Evolutionary conservation across 2,113 vertebrate species (phyloP), one percentile per base, ranked within the genome.

Genomic region (Sisor rabdophorus): DNA sequence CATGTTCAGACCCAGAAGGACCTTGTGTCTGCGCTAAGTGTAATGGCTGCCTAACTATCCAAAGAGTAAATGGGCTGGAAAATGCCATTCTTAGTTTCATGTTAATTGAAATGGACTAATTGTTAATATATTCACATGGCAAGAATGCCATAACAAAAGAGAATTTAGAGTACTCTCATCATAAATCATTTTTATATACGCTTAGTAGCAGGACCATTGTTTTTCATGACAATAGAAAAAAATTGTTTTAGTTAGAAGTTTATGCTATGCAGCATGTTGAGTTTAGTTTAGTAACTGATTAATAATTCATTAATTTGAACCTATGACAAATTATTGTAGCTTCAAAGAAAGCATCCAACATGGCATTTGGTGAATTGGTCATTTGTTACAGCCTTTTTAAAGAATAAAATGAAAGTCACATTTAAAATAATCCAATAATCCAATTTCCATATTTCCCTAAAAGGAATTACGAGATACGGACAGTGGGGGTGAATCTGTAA

Each of bases 51-150:
- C 93, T 94, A 90, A 88, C 89, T 89, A 89, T 22, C 91, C 90
- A 89, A 36, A 75, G 90, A 92, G 95, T 94, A 95, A 98, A 97
- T 98, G 97, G 94, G 92, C 93, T 93, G 95, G 94, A 98, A 98
- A 97, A 97, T 95, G 92, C 90, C 92, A 92, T 95, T 96, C 95
- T 95, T 94, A 95, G 95, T 93, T 93, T 96, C 93, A 95, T 97
- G 95, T 95, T 94, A 96, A 93, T 95, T 92, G 92, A 95, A 95
- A 94, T 92, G 93, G 92, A 93, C 93, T 94, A 97, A 96, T 95
- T 96, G 94, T 95, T 95, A 91, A 92, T 91, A 91, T 89, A 92
- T 92, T 91, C 90, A 79, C 68, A 71, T 81, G 84, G 84, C 83
- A 84, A 86, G 87, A 90, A 82, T 79, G 85, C 73, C 83, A 85